Conservation (phyloP, 2,888 invertebrate species). For the Zelleria hepariella region DNA sequence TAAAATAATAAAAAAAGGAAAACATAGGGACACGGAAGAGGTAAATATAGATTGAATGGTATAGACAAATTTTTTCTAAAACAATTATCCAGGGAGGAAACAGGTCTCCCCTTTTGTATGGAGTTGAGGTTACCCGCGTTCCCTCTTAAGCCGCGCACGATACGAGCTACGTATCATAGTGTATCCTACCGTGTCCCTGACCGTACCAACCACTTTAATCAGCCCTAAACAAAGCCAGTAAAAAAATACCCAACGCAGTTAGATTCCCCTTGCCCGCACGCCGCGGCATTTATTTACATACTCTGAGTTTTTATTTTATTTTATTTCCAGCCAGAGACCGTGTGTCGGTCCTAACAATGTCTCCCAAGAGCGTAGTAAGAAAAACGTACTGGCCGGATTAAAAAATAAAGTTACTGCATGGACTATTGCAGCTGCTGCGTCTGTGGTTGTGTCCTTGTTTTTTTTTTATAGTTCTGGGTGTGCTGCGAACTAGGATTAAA, state of each 20-base stretch:
- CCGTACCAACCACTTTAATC: too few relatives aligned
- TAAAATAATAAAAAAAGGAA: too few relatives aligned
- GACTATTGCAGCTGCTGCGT: not conserved
- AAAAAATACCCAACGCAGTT: not conserved
- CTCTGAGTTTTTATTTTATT: not conserved
- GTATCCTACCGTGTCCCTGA: too few relatives aligned
- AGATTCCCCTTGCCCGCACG: not conserved
- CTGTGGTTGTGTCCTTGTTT: not conserved
- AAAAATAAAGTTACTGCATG: not conserved
- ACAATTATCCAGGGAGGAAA: too few relatives aligned
- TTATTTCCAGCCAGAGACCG: not conserved
- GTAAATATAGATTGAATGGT: too few relatives aligned
- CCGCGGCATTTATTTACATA: not conserved
- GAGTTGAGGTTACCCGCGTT: too few relatives aligned
- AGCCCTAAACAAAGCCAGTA: too few relatives aligned
- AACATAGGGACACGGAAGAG: too few relatives aligned
- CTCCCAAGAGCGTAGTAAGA: slow-evolving; percentile 7
- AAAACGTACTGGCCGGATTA: not conserved
- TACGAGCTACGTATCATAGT: too few relatives aligned
- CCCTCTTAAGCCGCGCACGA: too few relatives aligned
- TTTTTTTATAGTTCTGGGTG: not conserved
- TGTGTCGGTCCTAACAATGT: slow-evolving; percentile 1
- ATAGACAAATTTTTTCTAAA: too few relatives aligned
- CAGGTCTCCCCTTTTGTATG: too few relatives aligned
- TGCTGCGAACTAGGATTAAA: not conserved